A percentile compares a stretch with the other conserved stretches of the same genome.
Evolutionary conservation across 2,113 vertebrate genomes (phyloP).

Genomic region (Bujurquina vittata): DNA sequence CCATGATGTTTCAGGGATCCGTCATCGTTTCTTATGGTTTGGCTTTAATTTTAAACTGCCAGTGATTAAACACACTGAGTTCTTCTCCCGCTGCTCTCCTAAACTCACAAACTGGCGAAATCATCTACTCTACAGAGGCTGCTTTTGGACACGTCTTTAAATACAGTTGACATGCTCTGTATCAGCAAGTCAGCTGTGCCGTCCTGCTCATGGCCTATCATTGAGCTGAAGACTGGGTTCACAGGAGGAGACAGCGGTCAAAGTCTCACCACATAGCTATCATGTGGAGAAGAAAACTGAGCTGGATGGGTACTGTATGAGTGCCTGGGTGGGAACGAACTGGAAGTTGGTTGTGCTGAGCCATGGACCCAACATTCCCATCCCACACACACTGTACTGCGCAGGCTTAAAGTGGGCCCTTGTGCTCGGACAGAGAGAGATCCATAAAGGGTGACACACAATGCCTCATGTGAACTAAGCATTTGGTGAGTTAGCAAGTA

Average conservation of each 20-base stretch:
- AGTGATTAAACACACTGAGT: not conserved
- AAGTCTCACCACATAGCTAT: constrained; percentile 41
- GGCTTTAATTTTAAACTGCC: constrained; percentile 24
- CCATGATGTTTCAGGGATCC: constrained; percentile 35
- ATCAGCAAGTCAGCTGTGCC: constrained; percentile 10
- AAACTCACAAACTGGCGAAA: constrained; percentile 7
- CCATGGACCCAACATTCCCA: constrained; percentile 60
- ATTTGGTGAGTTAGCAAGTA: not conserved
- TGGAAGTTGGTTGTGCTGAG: constrained; percentile 38
- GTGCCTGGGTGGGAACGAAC: constrained; percentile 52
- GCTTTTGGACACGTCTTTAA: constrained; percentile 20
- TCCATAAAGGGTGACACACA: constrained; percentile 24
- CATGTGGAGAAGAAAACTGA: constrained; percentile 34
- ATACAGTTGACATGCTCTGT: constrained; percentile 15
- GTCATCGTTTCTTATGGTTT: constrained; percentile 40
- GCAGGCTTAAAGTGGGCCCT: constrained; percentile 59
- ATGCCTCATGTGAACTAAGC: not conserved
- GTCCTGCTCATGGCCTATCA: constrained; percentile 32
- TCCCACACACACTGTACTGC: constrained; percentile 62
- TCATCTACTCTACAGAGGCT: not conserved
- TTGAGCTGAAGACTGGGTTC: constrained; percentile 39
- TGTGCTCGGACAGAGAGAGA: constrained; percentile 53
- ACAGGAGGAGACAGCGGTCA: constrained; percentile 47
- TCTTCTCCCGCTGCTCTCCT: not conserved
- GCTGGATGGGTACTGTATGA: constrained; percentile 41